Evolutionary conservation across 2,797 vertebrate genomes (phyloP).

Genomic region (Hypotaenidia philippensis): DNA sequence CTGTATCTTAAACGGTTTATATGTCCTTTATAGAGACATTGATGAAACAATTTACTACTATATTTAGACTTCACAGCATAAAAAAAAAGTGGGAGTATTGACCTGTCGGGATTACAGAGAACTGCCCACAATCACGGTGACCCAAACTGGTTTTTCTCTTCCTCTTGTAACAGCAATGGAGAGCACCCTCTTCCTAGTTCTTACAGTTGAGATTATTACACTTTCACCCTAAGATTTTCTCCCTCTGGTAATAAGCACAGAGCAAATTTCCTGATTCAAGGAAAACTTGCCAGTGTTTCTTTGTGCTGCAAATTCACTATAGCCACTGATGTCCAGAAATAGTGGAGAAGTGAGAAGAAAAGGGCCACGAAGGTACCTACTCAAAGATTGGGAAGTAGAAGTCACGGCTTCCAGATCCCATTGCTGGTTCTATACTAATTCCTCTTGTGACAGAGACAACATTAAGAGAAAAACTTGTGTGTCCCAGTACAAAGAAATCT

Average conservation of each 20-base stretch:
- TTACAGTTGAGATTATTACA: not conserved
- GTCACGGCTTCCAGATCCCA: not conserved
- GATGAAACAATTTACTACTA: not conserved
- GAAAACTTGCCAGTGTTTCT: not conserved
- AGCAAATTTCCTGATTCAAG: not conserved
- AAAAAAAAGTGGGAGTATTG: not conserved
- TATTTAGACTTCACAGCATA: not conserved
- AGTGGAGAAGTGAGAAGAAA: not conserved
- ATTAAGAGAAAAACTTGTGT: not conserved
- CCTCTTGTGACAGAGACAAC: not conserved
- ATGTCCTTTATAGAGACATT: not conserved
- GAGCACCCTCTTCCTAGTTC: not conserved
- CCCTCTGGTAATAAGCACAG: not conserved
- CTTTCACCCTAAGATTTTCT: not conserved
- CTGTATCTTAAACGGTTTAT: not conserved
- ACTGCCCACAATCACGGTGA: fast-evolving
- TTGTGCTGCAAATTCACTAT: not conserved
- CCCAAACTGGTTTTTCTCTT: not conserved
- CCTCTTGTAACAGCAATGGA: not conserved
- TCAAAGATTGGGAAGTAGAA: not conserved
- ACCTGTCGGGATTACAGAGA: fast-evolving
- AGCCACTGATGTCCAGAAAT: not conserved
- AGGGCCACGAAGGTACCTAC: not conserved
- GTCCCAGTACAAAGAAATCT: not conserved
- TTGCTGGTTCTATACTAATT: fast-evolving